Evolutionary conservation across 2,113 vertebrate species (phyloP), one percentile per base, ranked within the genome.

Genomic region (Dipodomys merriami): DNA sequence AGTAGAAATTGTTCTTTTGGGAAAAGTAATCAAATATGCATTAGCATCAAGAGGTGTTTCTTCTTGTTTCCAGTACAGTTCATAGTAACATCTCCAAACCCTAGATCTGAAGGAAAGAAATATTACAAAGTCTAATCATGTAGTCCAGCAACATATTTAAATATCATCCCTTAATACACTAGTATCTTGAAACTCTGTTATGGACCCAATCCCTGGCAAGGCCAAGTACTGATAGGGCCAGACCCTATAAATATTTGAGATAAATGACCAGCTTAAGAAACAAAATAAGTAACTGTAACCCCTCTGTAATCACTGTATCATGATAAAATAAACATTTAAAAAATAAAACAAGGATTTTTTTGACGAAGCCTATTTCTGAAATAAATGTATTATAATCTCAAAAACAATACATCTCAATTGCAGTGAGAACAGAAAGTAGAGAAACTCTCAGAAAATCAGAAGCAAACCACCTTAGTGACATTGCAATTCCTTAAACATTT

Each of bases 31-130:
- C 68, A 85, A 80, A 62, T 65, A 27, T 76, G 25, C 11, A 46
- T 44, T 84, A 30, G 30, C 68, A 69, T 85, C 60, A 84, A 64
- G n/a, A 74, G 77, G 62, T 39, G 3, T 49, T 77, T 86, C 35
- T 87, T 86, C 39, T 12, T 87, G 83, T 73, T 87, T 91, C 65
- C 49, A 46, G 77, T 82, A 86, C 86, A 69, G 62, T 49, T 76
- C 67, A 16, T n/a, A 83, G 44, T 78, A 67, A 78, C 2, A 64
- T 49, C 25, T 60, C n/a, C 72, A 39, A 62, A 64, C 88, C 73
- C 74, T 69, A 20, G 46, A 57, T 81, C 44, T 64, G 60, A 93
- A 71, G 93, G 16, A 53, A 71, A 95, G 16, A 53, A 83, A 80
- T 91, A 84, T 18, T 8, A 18, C 16, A 80, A 91, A 79, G 91